Base-by-base conservation (phyloP, 2,888 invertebrate species). In the Conchocele bisecta region DNA sequence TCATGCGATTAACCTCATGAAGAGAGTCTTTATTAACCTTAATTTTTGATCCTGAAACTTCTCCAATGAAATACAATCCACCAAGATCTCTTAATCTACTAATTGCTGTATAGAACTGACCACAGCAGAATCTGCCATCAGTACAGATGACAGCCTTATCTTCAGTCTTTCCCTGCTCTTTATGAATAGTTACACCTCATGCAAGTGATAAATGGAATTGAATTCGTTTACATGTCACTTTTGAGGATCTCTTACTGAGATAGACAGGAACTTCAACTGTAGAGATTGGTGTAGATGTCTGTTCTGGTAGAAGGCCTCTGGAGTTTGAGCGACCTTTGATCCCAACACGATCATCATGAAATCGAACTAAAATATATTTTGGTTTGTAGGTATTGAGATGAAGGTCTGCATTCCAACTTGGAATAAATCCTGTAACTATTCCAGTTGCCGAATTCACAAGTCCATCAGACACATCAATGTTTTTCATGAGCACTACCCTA, bases 401-500 rank as follows among this genome's bases (percentile, higher is more conserved):
- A 15, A 41, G 13, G 31, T 54, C 44, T 33, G 35, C n/a, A 20
- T 33, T 5, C 9, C 2, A 37, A 9, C 11, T 51, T 15, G 64
- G 67, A 13, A 67, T 24, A 50, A 53, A 69, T 20, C 69, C 59
- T 9, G 54, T 67, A 15, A 64, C 58, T 28, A 26, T 54, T 41
- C 75, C 68, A 26, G 48, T 29, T 13, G 63, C 75, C n/a, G 61
- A 67, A 63, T 75, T 75, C 15, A 66, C 70, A 20, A 79, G 50
- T 15, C 79, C 79, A 69, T 79, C 79, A 20, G 53, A 35, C 3
- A 72, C 63, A 61, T 78, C 60, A 24, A 75, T 44, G 54, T 79
- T 79, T 17, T 46, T 65, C 9, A 56, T 67, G 9, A 78, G 53
- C 64, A 75, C 48, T 22, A 78, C 68, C 53, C 74, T 58, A 15